Base-by-base conservation (phyloP, 2,113 vertebrate genomes). In the Forbesichthys papilliferus region DNA sequence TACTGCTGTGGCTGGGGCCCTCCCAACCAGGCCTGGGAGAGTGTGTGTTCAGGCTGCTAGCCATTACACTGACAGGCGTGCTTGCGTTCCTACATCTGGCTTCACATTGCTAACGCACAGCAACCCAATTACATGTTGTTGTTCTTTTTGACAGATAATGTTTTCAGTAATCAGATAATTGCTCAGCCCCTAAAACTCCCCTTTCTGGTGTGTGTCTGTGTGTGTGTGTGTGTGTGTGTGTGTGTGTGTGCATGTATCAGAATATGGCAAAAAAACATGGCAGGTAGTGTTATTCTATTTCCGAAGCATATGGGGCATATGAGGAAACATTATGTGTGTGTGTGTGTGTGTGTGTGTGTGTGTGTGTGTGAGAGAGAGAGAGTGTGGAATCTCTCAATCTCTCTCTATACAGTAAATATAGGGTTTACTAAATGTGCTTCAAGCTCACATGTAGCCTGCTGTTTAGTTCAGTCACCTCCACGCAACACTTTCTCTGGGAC, bases 121-220 rank as follows among this genome's bases (percentile, higher is more conserved):
- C 55, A 58, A 73, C 80, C 74, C 80, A 89, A 90, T 88, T 89
- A 84, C 82, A 87, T 71, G 66, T 86, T 87, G 82, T 86, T 87
- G 87, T 90, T 89, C 82, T 82, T 88, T 89, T 89, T 90, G 85
- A 86, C 85, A 87, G 88, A 82, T 88, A 88, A 89, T 89, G 87
- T 88, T 89, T 89, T 90, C 87, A 34, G 72, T 91, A 91, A 90
- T 91, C 86, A 87, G 78, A 86, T 91, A 89, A 90, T 90, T 89
- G 88, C 75, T 74, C 66, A 62, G 81, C 78, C 81, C 81, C 84
- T 73, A 79, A 82, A 77, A 77, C 76, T 68, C 78, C 73, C 77
- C 64, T 10, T 55, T 68, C 33, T 64, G 11, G 42, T 49, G 46
- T 51, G 56, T 60, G 14, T 60, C 27, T 11, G 56, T 60, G 47